Base-by-base conservation (phyloP, 2,113 vertebrate species). In the Sebastes schlegelii region DNA sequence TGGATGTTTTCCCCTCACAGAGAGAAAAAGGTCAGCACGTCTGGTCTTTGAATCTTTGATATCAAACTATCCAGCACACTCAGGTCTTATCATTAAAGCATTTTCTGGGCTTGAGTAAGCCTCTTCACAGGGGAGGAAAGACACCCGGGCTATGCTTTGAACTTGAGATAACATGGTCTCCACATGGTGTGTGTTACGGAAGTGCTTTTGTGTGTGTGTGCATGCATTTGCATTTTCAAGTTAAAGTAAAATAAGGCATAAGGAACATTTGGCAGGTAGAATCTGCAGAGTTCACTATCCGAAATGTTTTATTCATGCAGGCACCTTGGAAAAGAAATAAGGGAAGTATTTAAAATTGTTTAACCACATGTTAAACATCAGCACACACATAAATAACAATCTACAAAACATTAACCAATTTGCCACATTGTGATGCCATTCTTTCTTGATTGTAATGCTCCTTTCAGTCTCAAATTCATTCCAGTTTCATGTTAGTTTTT, bases 141-240 rank as follows among this genome's bases (percentile, higher is more conserved):
- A 85, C 82, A 85, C 61, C 43, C 52, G 4, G 61, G 34, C 72
- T 84, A 43, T 21, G 84, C 94, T 95, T 95, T 95, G 93, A 95
- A 94, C 87, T 92, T 92, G 70, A 93, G 94, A 95, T 94, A 94
- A 92, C 88, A 86, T 86, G 91, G 90, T 87, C 75, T 88, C 74
- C 92, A 93, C 87, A 91, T 92, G 89, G 81, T 83, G 85, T 85
- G 77, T 67, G 55, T 73, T 57, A 42, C 69, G 46, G 68, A 67
- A 83, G 43, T 83, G 83, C 82, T 81, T 88, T 68, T 93, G 74
- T 84, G 45, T 87, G 60, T 76, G 65, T 46, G 57, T 42, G 55
- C 42, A 5, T 55, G 58, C 40, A 68, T 80, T 72, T 84, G 75
- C 65, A 69, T 34, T 75, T 86, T 66, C n/a, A 69, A 8, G 34